phyloP scores from a whole-genome alignment of 2,888 invertebrate species.

The Corbicula japonica region DNA sequence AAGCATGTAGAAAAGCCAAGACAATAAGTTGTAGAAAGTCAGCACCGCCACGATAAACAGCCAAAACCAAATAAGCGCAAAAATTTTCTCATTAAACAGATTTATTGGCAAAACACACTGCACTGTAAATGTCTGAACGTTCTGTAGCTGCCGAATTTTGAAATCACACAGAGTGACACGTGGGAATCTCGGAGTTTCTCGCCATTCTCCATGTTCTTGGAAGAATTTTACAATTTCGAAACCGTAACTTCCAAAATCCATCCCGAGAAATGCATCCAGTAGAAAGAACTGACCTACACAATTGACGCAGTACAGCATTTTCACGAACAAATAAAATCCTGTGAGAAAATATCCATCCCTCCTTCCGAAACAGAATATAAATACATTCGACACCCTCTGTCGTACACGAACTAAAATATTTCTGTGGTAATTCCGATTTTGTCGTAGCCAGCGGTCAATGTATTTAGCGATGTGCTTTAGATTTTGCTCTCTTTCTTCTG shows the following conservation, averaged over 20 bases:
- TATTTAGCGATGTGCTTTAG: conserved; percentile 71
- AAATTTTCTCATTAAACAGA: conserved; percentile 76
- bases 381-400: conserved; percentile 67
- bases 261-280: conserved; percentile 72
- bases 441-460: conserved; percentile 74
- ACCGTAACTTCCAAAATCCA: conserved; percentile 72
- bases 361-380: conserved; percentile 70
- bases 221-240: conserved; percentile 70
- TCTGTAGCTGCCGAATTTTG: conserved; percentile 71
- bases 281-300: conserved; percentile 74
- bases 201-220: conserved; percentile 65
- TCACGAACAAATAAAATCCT: conserved; percentile 73
- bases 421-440: conserved; percentile 70
- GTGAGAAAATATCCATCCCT: conserved; percentile 74
- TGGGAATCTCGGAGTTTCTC: conserved; percentile 73
- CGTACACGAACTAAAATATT: conserved; percentile 66
- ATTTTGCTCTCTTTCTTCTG: conserved; percentile 68
- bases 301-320: conserved; percentile 70
- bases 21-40: conserved; percentile 68
- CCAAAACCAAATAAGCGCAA: conserved; percentile 78
- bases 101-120: conserved; percentile 78
- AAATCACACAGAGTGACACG: conserved; percentile 77
- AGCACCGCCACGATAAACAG: conserved; percentile 65
- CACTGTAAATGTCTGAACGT: conserved; percentile 72
- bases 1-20: conserved; percentile 71